Conservation (phyloP, 2,888 invertebrate species). For the Epirrhoe alternata region DNA sequence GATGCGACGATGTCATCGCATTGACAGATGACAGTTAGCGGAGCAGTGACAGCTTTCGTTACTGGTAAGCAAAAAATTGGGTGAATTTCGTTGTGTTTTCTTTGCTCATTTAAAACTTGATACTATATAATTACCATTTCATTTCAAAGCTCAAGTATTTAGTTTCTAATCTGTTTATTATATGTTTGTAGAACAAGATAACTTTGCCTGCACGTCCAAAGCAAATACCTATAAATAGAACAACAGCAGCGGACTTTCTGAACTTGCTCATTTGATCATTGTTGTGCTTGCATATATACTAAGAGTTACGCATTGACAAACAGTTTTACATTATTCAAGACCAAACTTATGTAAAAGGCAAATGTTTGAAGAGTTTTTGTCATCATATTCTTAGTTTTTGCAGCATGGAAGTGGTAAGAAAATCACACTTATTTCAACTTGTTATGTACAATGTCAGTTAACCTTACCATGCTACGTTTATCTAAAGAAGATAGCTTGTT, state of each 20-base stretch:
- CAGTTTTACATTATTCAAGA: not conserved
- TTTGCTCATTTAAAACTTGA: too few species aligned
- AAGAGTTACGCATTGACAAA: not conserved
- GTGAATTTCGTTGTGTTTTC: too few species aligned
- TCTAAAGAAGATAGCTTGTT: slow-evolving; percentile 2
- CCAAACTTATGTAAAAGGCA: not conserved
- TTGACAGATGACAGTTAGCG: not conserved
- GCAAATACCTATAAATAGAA: not conserved
- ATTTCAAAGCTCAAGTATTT: not conserved
- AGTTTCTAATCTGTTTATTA: not conserved
- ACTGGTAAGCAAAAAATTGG: too few species aligned
- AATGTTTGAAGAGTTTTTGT: not conserved
- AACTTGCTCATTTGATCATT: not conserved
- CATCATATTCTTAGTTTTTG: not conserved
- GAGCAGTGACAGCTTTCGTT: too few species aligned
- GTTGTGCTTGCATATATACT: not conserved
- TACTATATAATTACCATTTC: not conserved
- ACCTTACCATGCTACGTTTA: not conserved
- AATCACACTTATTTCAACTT: not conserved
- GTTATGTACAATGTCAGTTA: not conserved
- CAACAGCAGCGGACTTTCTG: not conserved
- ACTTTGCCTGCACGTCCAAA: not conserved
- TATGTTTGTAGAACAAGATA: too few species aligned
- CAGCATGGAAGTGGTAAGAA: slow-evolving; percentile 61
- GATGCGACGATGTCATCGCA: too few species aligned